A percentile compares a stretch with the other conserved stretches of the same genome.
Evolutionary conservation across 2,888 invertebrate species (phyloP).

Genomic region (Drosophila pseudotakahashii): DNA sequence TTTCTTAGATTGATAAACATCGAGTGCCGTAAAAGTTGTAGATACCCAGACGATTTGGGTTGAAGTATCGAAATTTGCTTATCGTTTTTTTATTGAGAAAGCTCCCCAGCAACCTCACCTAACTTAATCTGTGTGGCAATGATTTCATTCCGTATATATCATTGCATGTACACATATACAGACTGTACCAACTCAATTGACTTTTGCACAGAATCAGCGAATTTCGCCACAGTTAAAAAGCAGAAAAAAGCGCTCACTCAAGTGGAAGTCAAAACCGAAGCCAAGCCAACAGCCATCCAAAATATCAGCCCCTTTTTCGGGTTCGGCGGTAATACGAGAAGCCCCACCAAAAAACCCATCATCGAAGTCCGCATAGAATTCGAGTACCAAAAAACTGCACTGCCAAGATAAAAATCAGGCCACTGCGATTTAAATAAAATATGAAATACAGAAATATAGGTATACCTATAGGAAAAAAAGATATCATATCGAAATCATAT

Average conservation of each 20-base stretch:
- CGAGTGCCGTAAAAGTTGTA: not conserved
- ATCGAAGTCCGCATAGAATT: slow-evolving; percentile 52
- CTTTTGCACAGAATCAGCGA: slow-evolving; percentile 65
- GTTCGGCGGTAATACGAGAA: slow-evolving; percentile 62
- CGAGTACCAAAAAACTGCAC: slow-evolving; percentile 63
- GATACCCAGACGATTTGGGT: slow-evolving; percentile 1
- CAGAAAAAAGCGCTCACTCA: slow-evolving; percentile 40
- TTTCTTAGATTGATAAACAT: not conserved
- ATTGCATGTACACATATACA: not conserved
- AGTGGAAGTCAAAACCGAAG: slow-evolving; percentile 28
- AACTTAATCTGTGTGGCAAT: slow-evolving; percentile 14
- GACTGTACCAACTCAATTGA: slow-evolving; percentile 26
- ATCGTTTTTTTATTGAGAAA: slow-evolving; percentile 3
- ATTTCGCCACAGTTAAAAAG: slow-evolving; percentile 32
- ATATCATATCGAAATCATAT: slow-evolving; percentile 9
- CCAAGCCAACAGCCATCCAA: slow-evolving; percentile 34
- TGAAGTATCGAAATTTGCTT: slow-evolving; percentile 6
- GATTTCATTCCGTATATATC: not conserved
- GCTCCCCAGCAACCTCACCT: slow-evolving; percentile 1
- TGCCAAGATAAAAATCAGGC: slow-evolving; percentile 76
- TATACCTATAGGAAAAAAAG: not conserved
- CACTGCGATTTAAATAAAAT: slow-evolving; percentile 42
- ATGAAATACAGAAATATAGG: slow-evolving; percentile 3
- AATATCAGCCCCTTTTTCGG: slow-evolving; percentile 31
- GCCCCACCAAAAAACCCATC: slow-evolving; percentile 9